phyloP scores from a whole-genome alignment of 2,888 invertebrate genomes.

The Chrysolina haemoptera region DNA sequence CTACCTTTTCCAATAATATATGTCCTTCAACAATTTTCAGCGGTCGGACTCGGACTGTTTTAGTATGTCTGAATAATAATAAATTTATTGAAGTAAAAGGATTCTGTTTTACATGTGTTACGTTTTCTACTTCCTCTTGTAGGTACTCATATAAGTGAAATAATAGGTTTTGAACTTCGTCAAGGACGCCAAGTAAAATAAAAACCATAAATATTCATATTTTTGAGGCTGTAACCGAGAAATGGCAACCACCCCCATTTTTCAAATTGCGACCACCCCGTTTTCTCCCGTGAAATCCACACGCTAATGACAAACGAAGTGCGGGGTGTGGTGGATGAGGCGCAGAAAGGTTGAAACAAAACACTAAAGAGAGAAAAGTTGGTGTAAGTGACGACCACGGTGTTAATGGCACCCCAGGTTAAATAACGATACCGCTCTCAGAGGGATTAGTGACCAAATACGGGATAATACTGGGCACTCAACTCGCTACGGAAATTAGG shows the following conservation, averaged over 20 bases:
- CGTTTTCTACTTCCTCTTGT: too few species aligned
- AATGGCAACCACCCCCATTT: not conserved
- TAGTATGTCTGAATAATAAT: too few species aligned
- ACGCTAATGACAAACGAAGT: slow-evolving; percentile 2
- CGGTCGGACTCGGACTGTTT: too few species aligned
- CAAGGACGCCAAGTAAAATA: too few species aligned
- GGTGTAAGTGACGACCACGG: slow-evolving; percentile 36
- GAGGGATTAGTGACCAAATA: slow-evolving; percentile 22
- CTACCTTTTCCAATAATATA: too few species aligned
- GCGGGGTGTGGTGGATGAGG: slow-evolving; percentile 11
- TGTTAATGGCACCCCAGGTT: slow-evolving; percentile 45
- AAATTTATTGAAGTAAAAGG: too few species aligned
- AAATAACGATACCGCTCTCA: slow-evolving; percentile 43
- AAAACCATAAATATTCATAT: too few species aligned
- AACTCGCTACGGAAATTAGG: not conserved
- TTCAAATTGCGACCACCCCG: not conserved
- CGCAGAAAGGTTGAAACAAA: slow-evolving; percentile 39
- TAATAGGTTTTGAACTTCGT: too few species aligned
- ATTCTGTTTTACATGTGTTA: too few species aligned
- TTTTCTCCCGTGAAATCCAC: not conserved
- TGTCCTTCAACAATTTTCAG: too few species aligned
- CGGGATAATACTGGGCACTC: slow-evolving; percentile 17
- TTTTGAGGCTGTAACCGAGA: not conserved
- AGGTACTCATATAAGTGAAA: too few species aligned
- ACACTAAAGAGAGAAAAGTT: slow-evolving; percentile 41